Evolutionary conservation across 2,797 vertebrate species (phyloP).

Genomic region (Cynodonichthys magdalenae): DNA sequence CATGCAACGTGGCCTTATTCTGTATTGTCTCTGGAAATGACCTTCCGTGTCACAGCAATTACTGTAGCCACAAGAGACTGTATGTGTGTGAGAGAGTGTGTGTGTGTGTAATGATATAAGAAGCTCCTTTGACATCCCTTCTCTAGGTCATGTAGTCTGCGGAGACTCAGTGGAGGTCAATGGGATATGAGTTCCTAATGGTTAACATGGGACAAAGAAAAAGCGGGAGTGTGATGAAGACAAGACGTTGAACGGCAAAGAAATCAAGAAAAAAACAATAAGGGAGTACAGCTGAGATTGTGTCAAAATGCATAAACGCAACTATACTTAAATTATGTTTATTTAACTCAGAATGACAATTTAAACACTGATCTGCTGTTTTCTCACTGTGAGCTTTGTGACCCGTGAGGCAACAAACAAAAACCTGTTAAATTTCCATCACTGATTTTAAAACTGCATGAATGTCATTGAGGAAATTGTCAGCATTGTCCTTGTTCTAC

Average conservation of each 20-base stretch:
- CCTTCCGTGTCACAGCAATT: constrained; percentile 77
- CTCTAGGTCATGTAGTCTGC: constrained; percentile 73
- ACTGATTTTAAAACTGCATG: constrained; percentile 50
- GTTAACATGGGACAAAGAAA: constrained; percentile 58
- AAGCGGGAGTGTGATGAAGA: constrained; percentile 12
- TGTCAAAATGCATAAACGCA: not conserved
- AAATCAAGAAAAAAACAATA: not conserved
- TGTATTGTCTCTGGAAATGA: constrained; percentile 71
- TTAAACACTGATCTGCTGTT: constrained; percentile 39
- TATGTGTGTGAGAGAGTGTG: constrained; percentile 15
- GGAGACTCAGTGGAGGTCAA: constrained; percentile 73
- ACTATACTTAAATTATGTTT: not conserved
- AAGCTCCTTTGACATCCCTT: constrained; percentile 65
- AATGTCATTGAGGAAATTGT: constrained; percentile 62
- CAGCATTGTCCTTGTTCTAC: constrained; percentile 50
- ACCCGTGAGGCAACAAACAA: constrained; percentile 36
- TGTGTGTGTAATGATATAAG: constrained; percentile 67
- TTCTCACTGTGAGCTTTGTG: constrained; percentile 23
- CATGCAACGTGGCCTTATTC: constrained; percentile 69
- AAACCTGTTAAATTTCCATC: constrained; percentile 40
- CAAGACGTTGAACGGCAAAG: not conserved
- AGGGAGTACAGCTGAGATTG: not conserved
- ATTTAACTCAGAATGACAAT: constrained; percentile 42
- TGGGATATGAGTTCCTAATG: constrained; percentile 69
- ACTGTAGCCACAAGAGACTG: constrained; percentile 65